phyloP scores from a whole-genome alignment of 2,113 vertebrate species.

The Jacana jacana region DNA sequence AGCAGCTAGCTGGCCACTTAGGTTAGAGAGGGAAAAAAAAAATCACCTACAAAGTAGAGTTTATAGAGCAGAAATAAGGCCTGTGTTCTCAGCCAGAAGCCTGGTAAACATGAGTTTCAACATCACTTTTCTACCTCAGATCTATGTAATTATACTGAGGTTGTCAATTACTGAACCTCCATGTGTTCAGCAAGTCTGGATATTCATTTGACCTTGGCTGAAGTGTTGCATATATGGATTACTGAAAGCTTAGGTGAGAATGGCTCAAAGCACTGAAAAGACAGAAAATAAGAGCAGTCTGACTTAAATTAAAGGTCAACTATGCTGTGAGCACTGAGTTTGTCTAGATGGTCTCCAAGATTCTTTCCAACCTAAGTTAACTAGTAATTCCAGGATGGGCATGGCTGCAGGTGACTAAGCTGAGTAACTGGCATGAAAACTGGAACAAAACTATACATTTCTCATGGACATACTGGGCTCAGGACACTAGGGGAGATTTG shows the following conservation, averaged over 20 bases:
- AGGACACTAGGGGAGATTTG: neutral
- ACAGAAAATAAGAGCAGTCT: neutral
- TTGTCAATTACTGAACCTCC: neutral
- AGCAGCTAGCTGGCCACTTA: neutral
- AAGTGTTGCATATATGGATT: fast-evolving
- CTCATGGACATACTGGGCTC: neutral
- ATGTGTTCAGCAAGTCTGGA: neutral
- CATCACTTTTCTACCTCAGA: neutral
- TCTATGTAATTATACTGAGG: neutral
- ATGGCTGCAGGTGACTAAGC: neutral
- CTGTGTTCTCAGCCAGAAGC: neutral
- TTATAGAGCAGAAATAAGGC: neutral
- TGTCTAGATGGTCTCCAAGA: neutral
- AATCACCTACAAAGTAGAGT: neutral
- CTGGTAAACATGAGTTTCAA: neutral
- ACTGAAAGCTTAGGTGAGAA: neutral
- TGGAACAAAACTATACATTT: neutral
- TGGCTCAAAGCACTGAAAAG: neutral
- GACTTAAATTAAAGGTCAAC: neutral
- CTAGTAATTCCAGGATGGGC: neutral
- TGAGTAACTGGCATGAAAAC: neutral
- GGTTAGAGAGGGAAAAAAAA: neutral
- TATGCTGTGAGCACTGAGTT: neutral
- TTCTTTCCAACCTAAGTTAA: neutral
- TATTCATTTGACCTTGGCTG: neutral